Base-by-base conservation (phyloP, 2,888 invertebrate species). In the Chrysina gloriosa region DNA sequence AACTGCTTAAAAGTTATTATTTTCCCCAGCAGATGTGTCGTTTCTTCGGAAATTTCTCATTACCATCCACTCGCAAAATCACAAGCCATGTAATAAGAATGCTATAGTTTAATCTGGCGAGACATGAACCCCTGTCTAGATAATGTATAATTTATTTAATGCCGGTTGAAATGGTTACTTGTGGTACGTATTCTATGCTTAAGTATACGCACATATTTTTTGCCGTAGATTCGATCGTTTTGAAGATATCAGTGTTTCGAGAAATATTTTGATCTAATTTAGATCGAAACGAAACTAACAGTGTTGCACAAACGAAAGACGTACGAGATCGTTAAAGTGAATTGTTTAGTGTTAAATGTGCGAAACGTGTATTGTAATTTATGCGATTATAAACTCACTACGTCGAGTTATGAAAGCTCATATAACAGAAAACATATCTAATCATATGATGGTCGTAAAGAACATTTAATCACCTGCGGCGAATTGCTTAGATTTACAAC, bases 31-130 rank as follows among this genome's bases (percentile, higher is more conserved):
- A n/a, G n/a, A n/a, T n/a, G n/a, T n/a, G n/a, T n/a, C n/a, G n/a
- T 21, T 27, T 50, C 50, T 50, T 50, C 27, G 16, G 50, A 27
- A 50, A 50, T 50, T 50, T 50, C 50, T 50, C 50, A 50, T 50
- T 27, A 27, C 16, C 27, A 14, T 50, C 11, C 50, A 1, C 50
- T 25, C 11, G 16, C 11, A 27, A 27, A 50, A 50, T 50, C 50
- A 50, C 27, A 50, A 50, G 50, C 27, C 27, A 50, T 16, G 16
- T 1, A 50, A 29, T 50, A 50, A 16, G 11, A 27, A 0, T 14
- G 14, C 25, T 27, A 50, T 3, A 50, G 39, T 39, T 39, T 39
- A 39, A 39, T 39, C 39, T 11, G 0, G 39, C 2, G 11, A 39
- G 39, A 39, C 14, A 27, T 11, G 27, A 25, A 27, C 27, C 27